Conservation (phyloP, 2,113 vertebrate genomes). For the Nansenia antarctica region DNA sequence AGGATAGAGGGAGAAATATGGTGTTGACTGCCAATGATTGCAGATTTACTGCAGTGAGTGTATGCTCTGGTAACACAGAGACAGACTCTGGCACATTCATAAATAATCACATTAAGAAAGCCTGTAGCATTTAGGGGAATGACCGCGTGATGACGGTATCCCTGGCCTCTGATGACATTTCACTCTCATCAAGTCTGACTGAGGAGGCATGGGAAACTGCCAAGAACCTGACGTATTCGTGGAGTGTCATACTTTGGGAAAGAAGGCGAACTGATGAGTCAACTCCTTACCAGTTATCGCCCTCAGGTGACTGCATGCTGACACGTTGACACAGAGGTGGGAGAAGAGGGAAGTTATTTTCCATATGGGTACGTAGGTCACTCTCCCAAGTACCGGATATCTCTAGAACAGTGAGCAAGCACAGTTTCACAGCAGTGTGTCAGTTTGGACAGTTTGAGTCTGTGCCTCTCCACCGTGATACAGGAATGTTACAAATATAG, state of each 20-base stretch:
- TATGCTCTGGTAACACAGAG: not conserved
- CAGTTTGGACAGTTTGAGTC: conserved; percentile 59
- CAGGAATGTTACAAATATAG: conserved; percentile 65
- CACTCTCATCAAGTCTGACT: conserved; percentile 33
- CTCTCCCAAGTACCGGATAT: conserved; percentile 37
- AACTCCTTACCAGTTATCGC: conserved; percentile 29
- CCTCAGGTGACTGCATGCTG: conserved; percentile 51
- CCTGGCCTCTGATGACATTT: conserved; percentile 42
- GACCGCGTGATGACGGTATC: conserved; percentile 32
- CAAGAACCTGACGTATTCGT: conserved; percentile 34
- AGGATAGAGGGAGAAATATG: conserved; percentile 22
- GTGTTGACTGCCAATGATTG: conserved; percentile 13
- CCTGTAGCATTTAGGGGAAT: conserved; percentile 34
- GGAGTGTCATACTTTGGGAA: conserved; percentile 42
- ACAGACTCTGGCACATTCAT: conserved; percentile 21
- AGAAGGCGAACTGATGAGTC: conserved; percentile 48
- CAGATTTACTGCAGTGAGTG: conserved; percentile 30
- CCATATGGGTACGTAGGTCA: conserved; percentile 39
- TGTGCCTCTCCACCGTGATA: conserved; percentile 50
- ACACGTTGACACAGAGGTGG: conserved; percentile 32
- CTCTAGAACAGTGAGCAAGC: conserved; percentile 19
- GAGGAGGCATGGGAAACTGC: conserved; percentile 28
- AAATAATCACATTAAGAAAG: conserved; percentile 35
- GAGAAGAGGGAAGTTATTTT: conserved; percentile 52
- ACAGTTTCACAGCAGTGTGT: conserved; percentile 50